Percentiles rank a stretch among this genome's conserved stretches.
Conservation (phyloP, 2,888 invertebrate genomes). For the Aleiodes testaceus region DNA sequence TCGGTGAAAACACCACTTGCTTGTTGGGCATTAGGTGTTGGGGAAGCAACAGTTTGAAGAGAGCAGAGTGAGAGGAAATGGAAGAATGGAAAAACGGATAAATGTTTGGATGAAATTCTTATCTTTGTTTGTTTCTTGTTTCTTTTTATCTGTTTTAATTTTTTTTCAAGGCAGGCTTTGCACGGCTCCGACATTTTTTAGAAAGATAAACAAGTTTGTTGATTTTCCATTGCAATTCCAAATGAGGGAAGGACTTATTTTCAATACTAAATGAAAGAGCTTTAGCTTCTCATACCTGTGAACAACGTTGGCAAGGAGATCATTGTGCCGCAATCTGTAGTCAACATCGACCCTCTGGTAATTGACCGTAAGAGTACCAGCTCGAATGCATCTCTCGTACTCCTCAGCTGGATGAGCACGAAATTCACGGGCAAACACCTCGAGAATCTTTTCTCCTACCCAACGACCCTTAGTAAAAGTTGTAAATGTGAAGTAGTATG, state of each 20-base stretch:
- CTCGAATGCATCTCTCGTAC: constrained; percentile 92
- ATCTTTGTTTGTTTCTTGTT: constrained; percentile 3
- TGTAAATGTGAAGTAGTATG: constrained; percentile 97
- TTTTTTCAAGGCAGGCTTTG: background rate
- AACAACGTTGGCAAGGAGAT: constrained; percentile 92
- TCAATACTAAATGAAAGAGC: background rate
- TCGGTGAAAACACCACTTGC: constrained; percentile 20
- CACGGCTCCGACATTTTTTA: background rate
- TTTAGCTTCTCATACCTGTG: constrained; percentile 83
- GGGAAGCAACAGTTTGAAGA: constrained; percentile 49
- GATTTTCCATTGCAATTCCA: too few species aligned
- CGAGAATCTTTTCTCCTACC: constrained; percentile 94
- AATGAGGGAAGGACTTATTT: background rate
- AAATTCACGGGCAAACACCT: constrained; percentile 95
- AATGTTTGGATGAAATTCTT: background rate
- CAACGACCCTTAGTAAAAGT: constrained; percentile 97
- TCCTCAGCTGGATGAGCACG: constrained; percentile 94
- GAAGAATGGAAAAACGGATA: constrained; percentile 3
- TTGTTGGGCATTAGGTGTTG: constrained; percentile 18
- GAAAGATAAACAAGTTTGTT: background rate
- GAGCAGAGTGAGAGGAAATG: constrained; percentile 12
- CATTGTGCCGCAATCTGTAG: constrained; percentile 94
- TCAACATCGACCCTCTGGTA: constrained; percentile 93
- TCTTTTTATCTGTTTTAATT: constrained; percentile 7
- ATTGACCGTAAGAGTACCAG: constrained; percentile 94